A percentile compares a stretch with the other conserved stretches of the same genome.
Conservation (phyloP, 2,113 vertebrate species). For the Glaucomys volans region DNA sequence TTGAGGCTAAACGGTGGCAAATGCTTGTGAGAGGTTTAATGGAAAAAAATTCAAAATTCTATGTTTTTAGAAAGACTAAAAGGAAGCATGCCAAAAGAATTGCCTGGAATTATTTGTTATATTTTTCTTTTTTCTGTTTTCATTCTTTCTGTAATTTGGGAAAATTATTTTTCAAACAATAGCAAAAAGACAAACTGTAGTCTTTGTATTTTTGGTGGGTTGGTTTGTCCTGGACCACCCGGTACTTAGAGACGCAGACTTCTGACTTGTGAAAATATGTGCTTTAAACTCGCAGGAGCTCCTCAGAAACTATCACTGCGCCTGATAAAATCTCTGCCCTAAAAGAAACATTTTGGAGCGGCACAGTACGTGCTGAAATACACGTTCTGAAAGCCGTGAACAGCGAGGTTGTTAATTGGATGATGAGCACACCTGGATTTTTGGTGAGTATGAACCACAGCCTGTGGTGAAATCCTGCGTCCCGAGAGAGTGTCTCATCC, state of each 20-base stretch:
- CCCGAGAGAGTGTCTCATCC: constrained; percentile 24
- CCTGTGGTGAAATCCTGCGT: constrained; percentile 33
- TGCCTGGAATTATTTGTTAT: not conserved
- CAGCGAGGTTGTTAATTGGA: constrained; percentile 39
- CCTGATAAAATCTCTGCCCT: constrained; percentile 58
- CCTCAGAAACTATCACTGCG: constrained; percentile 52
- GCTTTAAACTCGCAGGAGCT: constrained; percentile 34
- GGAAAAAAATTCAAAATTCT: not conserved
- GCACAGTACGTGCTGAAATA: not conserved
- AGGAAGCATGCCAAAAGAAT: not conserved
- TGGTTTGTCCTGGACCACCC: constrained; percentile 12
- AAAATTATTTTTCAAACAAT: constrained; percentile 36
- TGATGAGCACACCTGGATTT: constrained; percentile 49
- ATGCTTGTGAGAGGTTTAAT: not conserved
- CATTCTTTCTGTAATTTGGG: constrained; percentile 50
- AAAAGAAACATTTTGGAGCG: constrained; percentile 24
- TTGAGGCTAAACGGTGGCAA: not conserved
- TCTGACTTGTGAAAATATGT: not conserved
- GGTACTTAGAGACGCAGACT: not conserved
- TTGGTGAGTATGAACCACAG: constrained; percentile 29
- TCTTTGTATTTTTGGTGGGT: not conserved
- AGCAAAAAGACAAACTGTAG: not conserved
- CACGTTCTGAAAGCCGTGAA: constrained; percentile 41
- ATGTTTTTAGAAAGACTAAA: not conserved
- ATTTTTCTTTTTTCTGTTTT: not conserved